phyloP scores from a whole-genome alignment of 2,888 invertebrate species.

The Lasioglossum marginatum region DNA sequence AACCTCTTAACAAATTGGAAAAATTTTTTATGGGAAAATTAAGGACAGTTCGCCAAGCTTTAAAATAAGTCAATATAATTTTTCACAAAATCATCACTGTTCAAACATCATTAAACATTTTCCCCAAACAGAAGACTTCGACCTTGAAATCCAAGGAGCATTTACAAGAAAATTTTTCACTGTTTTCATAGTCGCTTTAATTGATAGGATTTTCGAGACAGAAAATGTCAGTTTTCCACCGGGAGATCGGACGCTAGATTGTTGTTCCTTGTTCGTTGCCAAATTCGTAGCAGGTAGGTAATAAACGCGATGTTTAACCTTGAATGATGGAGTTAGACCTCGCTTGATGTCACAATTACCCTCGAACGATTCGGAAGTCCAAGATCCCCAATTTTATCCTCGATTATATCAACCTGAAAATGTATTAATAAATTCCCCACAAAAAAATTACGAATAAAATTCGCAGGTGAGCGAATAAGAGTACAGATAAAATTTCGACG shows the following conservation, averaged over 20 bases:
- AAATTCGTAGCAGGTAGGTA: neutral
- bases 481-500: neutral
- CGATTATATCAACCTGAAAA: neutral
- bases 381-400: neutral
- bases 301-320: neutral
- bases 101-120: neutral
- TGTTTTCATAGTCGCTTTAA: neutral
- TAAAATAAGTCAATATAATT: too few species aligned
- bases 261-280: neutral
- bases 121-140: too few species aligned
- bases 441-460: neutral
- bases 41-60: neutral
- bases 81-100: neutral
- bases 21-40: neutral
- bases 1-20: accelerated
- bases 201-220: too few species aligned
- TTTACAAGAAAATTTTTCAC: too few species aligned
- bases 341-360: neutral
- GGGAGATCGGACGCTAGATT: neutral
- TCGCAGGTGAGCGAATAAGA: neutral
- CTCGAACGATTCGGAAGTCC: neutral
- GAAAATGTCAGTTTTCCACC: too few species aligned
- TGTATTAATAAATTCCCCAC: neutral
- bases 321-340: neutral
- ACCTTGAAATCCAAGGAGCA: too few species aligned